A percentile compares a stretch with the other conserved stretches of the same genome.
These are phyloP conservation scores for Saccostrea echinata DNA, from an alignment of 1,140 invertebrate species.

Conservation along the genomic window DNA sequence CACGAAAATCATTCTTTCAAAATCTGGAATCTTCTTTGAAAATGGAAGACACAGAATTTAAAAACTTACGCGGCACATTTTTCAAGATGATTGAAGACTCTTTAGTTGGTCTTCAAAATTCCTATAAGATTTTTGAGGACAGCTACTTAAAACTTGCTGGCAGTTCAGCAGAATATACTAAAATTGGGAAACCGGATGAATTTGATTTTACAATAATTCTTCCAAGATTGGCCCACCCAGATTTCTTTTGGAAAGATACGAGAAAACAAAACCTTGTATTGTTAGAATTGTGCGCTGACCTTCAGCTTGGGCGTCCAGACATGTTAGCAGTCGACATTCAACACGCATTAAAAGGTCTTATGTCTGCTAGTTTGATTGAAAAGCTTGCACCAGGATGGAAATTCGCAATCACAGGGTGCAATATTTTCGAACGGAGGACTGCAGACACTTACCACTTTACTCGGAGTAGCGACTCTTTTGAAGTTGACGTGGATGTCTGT, in stretches of 20 bases:
- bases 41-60: no score
- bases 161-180: not conserved
- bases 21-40: not conserved
- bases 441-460: not conserved
- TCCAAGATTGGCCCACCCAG: not conserved
- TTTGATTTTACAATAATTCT: not conserved
- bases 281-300: not conserved
- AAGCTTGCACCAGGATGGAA: not conserved
- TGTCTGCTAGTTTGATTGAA: not conserved
- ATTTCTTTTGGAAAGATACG: not conserved
- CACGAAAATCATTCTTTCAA: not conserved
- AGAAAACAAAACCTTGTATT: not conserved
- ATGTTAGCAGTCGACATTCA: not conserved
- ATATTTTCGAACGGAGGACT: no score
- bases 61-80: no score
- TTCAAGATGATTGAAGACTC: no score
- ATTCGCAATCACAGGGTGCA: not conserved
- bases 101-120: no score
- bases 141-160: not conserved
- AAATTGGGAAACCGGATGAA: not conserved
- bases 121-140: not conserved
- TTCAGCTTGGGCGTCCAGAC: not conserved
- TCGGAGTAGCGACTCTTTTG: not conserved
- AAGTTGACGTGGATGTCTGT: not conserved
- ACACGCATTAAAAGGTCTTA: not conserved